Percentiles rank a stretch among this genome's conserved stretches.
Evolutionary conservation across 2,113 vertebrate genomes (phyloP).

Genomic region (Solea solea): DNA sequence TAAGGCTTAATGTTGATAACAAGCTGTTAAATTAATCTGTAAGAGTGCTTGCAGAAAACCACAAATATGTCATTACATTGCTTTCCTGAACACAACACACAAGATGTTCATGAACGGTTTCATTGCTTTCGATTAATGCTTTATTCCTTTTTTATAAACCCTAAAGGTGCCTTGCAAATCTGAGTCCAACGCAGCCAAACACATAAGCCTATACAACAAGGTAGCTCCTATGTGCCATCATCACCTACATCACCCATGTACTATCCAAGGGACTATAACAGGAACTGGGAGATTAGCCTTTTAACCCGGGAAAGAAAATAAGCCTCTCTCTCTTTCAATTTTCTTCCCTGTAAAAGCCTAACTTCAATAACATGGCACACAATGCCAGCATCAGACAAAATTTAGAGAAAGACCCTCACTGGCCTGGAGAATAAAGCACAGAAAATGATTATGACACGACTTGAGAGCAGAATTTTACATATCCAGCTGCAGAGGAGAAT

Average conservation of each 20-base stretch:
- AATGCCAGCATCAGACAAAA: constrained; percentile 32
- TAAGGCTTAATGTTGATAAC: background rate
- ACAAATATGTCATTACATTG: constrained; percentile 8
- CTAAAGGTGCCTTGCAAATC: constrained; percentile 17
- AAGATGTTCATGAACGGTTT: constrained; percentile 8
- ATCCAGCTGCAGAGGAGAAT: constrained; percentile 58
- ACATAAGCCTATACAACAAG: constrained; percentile 7
- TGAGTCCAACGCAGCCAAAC: constrained; percentile 27
- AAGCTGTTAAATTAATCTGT: background rate
- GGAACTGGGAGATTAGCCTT: constrained; percentile 59
- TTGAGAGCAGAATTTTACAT: constrained; percentile 51
- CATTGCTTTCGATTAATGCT: constrained; percentile 24
- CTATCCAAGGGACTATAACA: constrained; percentile 32
- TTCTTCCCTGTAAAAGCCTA: constrained; percentile 23
- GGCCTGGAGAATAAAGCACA: constrained; percentile 40
- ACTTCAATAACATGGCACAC: constrained; percentile 16
- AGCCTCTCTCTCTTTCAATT: constrained; percentile 27
- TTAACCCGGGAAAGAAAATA: constrained; percentile 46
- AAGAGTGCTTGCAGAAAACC: background rate
- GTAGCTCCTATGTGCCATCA: constrained; percentile 37
- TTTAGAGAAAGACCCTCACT: constrained; percentile 38
- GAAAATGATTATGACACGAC: constrained; percentile 59
- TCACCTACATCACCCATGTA: constrained; percentile 49
- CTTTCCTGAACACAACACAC: background rate
- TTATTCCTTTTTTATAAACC: constrained; percentile 23